phyloP scores from a whole-genome alignment of 2,113 vertebrate species.

The Callipepla squamata region DNA sequence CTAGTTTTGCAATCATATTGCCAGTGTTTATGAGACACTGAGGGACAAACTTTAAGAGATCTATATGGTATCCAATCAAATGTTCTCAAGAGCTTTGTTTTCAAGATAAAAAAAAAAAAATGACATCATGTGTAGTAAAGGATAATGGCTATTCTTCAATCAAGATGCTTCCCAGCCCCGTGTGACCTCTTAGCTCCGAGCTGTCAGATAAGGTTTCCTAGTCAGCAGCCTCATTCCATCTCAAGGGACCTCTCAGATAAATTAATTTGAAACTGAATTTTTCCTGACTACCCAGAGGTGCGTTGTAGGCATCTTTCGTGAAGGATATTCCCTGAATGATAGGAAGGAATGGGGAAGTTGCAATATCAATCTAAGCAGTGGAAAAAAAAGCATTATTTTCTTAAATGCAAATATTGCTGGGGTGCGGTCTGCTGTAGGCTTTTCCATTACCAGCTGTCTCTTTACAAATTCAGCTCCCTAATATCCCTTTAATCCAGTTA shows the following conservation, averaged over 20 bases:
- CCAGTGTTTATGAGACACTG: not conserved
- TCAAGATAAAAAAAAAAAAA: not conserved
- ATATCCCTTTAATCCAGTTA: not conserved
- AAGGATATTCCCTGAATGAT: not conserved
- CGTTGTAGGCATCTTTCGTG: not conserved
- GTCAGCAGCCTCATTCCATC: slow-evolving; percentile 24
- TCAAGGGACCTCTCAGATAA: slow-evolving; percentile 12
- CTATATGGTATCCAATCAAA: not conserved
- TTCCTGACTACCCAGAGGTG: not conserved
- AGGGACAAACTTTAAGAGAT: not conserved
- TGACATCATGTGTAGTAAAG: not conserved
- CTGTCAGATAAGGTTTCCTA: not conserved
- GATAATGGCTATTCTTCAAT: slow-evolving; percentile 36
- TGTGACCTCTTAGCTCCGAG: slow-evolving; percentile 15
- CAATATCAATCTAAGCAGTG: not conserved
- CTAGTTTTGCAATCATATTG: not conserved
- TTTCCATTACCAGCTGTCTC: not conserved
- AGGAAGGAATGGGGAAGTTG: not conserved
- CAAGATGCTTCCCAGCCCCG: not conserved
- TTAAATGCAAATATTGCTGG: not conserved
- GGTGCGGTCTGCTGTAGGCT: not conserved
- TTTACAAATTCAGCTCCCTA: slow-evolving; percentile 39
- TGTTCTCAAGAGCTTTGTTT: slow-evolving; percentile 1
- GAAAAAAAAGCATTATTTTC: not conserved
- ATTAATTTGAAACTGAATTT: not conserved